A percentile compares a stretch with the other conserved stretches of the same genome.
phyloP scores from a whole-genome alignment of 2,113 vertebrate species.

The Ailuropoda melanoleuca region DNA sequence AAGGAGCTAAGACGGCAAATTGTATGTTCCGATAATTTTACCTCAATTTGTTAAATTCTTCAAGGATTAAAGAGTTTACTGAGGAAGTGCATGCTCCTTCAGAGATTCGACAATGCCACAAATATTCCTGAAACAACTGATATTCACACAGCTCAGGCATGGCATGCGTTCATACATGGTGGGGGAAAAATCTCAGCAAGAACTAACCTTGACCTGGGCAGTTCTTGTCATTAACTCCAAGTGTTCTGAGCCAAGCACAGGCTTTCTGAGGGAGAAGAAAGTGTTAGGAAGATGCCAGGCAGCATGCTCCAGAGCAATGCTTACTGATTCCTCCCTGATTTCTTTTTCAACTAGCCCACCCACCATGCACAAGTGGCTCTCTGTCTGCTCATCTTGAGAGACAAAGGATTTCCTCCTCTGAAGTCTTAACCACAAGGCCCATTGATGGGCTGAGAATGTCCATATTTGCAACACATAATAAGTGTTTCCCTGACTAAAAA shows the following conservation, averaged over 20 bases:
- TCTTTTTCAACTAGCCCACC: neutral
- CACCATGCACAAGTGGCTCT: neutral
- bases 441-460: neutral
- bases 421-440: neutral
- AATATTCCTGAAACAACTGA: neutral
- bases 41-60: neutral
- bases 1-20: neutral
- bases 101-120: neutral
- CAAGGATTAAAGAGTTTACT: neutral
- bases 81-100: neutral
- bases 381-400: neutral
- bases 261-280: neutral
- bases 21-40: neutral
- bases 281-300: neutral
- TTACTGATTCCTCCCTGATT: neutral
- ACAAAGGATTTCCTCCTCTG: neutral
- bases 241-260: neutral
- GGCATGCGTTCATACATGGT: neutral
- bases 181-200: neutral
- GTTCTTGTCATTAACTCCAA: neutral
- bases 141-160: neutral
- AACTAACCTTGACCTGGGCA: neutral
- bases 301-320: neutral
- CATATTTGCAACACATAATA: neutral
- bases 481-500: conserved; percentile 15